These are phyloP conservation scores for Parnassius glacialis DNA, from an alignment of 2,888 invertebrate genomes.

Conservation along the genomic window DNA sequence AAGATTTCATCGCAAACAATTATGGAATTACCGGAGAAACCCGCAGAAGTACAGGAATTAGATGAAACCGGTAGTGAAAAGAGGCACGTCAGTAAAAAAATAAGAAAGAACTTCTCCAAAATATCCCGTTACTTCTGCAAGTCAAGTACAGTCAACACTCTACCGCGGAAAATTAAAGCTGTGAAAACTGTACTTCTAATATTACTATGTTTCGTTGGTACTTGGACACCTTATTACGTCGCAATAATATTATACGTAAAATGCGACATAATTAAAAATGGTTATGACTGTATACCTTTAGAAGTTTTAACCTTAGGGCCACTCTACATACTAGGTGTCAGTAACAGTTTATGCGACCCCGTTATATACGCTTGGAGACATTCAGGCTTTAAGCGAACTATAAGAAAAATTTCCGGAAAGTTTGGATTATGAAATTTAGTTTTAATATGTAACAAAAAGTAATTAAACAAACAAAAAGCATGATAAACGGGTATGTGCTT, in stretches of 20 bases:
- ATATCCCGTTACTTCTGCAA: conserved; percentile 36
- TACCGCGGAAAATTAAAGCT: conserved; percentile 78
- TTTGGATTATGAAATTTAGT: conserved; percentile 25
- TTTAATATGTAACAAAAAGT: too few species aligned
- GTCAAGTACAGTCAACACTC: conserved; percentile 32
- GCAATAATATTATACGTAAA: conserved; percentile 74
- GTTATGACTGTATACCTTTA: conserved; percentile 67
- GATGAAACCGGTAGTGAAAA: conserved; percentile 33
- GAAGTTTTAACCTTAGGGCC: conserved; percentile 79
- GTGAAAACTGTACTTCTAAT: conserved; percentile 81
- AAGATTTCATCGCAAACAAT: conserved; percentile 41
- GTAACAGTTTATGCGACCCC: conserved; percentile 81
- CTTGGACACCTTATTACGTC: conserved; percentile 82
- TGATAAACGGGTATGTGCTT: too few species aligned
- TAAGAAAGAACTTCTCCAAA: conserved; percentile 35
- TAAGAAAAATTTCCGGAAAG: conserved; percentile 58
- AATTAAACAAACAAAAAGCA: too few species aligned
- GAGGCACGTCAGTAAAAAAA: conserved; percentile 29
- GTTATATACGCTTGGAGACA: conserved; percentile 84
- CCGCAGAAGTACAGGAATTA: conserved; percentile 35
- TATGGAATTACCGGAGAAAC: conserved; percentile 29
- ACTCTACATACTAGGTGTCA: conserved; percentile 77
- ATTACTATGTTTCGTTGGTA: conserved; percentile 77
- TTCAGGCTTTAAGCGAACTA: conserved; percentile 76
- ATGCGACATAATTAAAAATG: conserved; percentile 61